Conservation (phyloP, 2,113 vertebrate species). For the Monarcha castaneiventris region DNA sequence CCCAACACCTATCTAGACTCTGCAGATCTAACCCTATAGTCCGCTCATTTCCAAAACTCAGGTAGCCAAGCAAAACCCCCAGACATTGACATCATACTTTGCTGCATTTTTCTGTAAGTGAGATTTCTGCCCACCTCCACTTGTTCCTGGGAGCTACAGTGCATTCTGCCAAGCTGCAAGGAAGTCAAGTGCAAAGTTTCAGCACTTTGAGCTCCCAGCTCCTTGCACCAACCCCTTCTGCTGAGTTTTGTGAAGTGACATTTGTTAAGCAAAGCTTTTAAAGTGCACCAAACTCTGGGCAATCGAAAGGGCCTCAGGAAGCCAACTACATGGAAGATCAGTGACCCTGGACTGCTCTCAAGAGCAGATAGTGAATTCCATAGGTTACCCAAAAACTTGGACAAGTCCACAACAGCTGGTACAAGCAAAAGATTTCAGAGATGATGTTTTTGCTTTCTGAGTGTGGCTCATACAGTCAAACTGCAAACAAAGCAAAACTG, state of each 20-base stretch:
- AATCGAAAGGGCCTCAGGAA: neutral
- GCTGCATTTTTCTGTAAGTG: neutral
- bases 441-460: neutral
- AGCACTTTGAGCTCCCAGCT: neutral
- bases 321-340: neutral
- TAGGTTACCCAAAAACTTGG: neutral
- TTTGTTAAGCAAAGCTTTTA: neutral
- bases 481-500: neutral
- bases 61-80: neutral
- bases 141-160: neutral
- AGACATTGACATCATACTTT: neutral
- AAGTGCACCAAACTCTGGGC: neutral
- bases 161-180: neutral
- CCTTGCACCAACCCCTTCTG: neutral
- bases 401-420: neutral
- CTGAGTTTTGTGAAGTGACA: neutral
- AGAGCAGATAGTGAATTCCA: neutral
- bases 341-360: neutral
- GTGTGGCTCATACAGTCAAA: neutral
- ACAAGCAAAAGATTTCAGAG: neutral
- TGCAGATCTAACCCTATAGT: neutral
- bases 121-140: neutral
- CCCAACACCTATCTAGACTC: neutral
- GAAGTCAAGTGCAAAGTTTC: slow-evolving; percentile 1
- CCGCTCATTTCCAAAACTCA: neutral